Base-by-base conservation (phyloP, 2,888 invertebrate genomes). In the Metalampra italica region DNA sequence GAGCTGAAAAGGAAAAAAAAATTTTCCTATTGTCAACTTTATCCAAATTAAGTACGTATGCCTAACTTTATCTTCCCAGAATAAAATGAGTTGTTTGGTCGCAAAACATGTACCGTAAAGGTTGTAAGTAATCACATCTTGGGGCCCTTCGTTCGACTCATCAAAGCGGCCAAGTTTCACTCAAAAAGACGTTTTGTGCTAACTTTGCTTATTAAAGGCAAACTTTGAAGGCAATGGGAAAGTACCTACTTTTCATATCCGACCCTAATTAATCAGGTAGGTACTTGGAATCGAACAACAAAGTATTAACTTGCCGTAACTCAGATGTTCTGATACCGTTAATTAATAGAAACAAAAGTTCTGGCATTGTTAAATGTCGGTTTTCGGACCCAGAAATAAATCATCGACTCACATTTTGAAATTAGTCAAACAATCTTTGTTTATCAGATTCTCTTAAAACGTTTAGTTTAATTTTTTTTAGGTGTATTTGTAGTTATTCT, bases 241-340 rank as follows among this genome's bases (percentile, higher is more conserved):
- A n/a, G 55, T 53, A 74, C 74, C 71, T 79, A 77, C 82, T 76
- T 75, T 79, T 77, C 82, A 84, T 82, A 84, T 80, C 73, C 78
- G 68, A 71, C 76, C 71, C 82, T 86, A 86, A 87, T 88, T 86
- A 86, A 82, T 86, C 80, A 82, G 77, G 66, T 70, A 82, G 77
- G 66, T 70, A 69, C 66, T 66, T 57, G 57, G 65, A 78, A 82
- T 76, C 73, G 70, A 78, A 82, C 74, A 79, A 81, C 82, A 81
- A 80, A 81, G 78, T 80, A 81, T n/a, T n/a, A n/a, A 36, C 36
- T n/a, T 36, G n/a, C 36, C 78, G 70, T 75, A 81, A 76, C 81
- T 83, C 78, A 78, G 57, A 64, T 60, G 57, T 66, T 68, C 69
- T 70, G 71, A 73, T 75, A 74, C 66, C 63, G 56, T 72, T 81